A percentile compares a stretch with the other conserved stretches of the same genome.
Evolutionary conservation across 2,888 invertebrate genomes (phyloP).

Genomic region (Stegana nigrithorax): DNA sequence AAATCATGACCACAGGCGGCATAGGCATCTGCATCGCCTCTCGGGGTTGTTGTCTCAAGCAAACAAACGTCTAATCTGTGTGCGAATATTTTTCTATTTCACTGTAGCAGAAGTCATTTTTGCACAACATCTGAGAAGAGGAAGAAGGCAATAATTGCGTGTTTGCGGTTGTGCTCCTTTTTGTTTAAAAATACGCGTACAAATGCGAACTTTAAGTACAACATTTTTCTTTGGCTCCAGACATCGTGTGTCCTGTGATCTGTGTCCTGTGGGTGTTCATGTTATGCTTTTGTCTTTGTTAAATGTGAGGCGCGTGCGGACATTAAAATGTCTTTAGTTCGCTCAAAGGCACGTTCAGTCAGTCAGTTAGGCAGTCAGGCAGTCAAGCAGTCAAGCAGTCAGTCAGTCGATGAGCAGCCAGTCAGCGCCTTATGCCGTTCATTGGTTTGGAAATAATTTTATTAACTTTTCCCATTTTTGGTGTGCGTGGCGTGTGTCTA

Average conservation of each 20-base stretch:
- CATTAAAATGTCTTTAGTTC: slow-evolving; percentile 55
- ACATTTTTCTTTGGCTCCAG: not conserved
- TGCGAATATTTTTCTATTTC: slow-evolving; percentile 37
- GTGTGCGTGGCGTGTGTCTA: not conserved
- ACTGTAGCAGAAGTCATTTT: not conserved
- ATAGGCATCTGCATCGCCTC: not conserved
- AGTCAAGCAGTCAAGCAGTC: not conserved
- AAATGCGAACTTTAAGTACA: not conserved
- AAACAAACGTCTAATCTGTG: slow-evolving; percentile 57
- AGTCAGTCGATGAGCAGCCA: slow-evolving; percentile 10
- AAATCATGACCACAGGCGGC: slow-evolving; percentile 14
- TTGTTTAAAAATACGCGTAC: not conserved
- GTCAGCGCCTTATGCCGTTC: slow-evolving; percentile 49
- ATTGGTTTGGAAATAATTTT: slow-evolving; percentile 64
- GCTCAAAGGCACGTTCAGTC: not conserved
- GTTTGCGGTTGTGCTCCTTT: not conserved
- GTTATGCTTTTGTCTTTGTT: slow-evolving; percentile 39
- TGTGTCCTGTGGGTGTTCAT: not conserved
- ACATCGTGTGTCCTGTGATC: not conserved
- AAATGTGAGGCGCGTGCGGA: slow-evolving; percentile 24
- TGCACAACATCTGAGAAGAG: not conserved
- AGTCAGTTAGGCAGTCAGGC: not conserved
- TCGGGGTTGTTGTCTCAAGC: slow-evolving; percentile 26
- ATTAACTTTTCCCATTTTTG: slow-evolving; percentile 43
- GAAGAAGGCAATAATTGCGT: not conserved